phyloP scores from a whole-genome alignment of 1,140 invertebrate species.

The Lordiphosa collinella region DNA sequence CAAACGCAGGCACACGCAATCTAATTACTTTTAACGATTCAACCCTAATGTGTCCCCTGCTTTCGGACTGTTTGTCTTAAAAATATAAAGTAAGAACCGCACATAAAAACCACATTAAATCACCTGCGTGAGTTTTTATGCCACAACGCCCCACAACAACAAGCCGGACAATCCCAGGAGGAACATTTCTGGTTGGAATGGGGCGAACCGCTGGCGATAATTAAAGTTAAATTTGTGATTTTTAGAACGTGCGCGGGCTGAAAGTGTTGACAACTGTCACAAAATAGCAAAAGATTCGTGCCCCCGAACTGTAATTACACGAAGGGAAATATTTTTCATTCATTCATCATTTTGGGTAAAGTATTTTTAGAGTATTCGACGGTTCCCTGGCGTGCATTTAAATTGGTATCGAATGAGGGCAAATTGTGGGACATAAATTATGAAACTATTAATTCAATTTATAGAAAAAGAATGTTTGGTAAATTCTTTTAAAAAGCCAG shows the following conservation, averaged over 20 bases:
- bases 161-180: neutral
- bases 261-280: conserved; percentile 47
- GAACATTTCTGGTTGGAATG: too few relatives aligned
- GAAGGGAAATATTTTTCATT: conserved; percentile 1
- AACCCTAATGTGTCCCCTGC: conserved; percentile 14
- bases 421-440: neutral
- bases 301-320: conserved; percentile 8
- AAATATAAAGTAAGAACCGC: conserved; percentile 2
- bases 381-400: conserved; percentile 34
- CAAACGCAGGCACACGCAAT: conserved; percentile 2
- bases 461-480: neutral
- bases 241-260: conserved; percentile 2
- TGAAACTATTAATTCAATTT: neutral
- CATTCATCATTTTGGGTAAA: conserved; percentile 2
- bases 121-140: conserved; percentile 39
- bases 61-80: neutral
- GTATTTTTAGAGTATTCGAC: conserved; percentile 15
- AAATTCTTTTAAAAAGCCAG: neutral
- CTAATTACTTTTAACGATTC: conserved; percentile 27
- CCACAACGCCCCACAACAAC: conserved; percentile 14
- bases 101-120: conserved; percentile 44
- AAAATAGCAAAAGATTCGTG: neutral
- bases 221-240: conserved; percentile 54
- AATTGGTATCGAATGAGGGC: conserved; percentile 26
- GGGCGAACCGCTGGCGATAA: conserved; percentile 5